Base-by-base conservation (phyloP, 1,140 invertebrate species). In the Pogonognathellus flavescens region DNA sequence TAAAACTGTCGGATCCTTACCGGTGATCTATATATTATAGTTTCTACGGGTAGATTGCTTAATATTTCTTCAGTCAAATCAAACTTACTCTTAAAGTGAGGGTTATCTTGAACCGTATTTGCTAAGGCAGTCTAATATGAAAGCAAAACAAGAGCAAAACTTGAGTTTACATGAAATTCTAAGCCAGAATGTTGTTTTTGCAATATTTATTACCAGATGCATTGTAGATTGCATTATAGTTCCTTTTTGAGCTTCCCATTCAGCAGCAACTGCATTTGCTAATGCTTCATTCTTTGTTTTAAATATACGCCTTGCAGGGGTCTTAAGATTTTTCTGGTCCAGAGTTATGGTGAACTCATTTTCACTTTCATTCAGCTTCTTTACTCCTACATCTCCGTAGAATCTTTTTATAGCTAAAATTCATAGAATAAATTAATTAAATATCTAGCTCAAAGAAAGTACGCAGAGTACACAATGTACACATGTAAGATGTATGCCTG, bases 31-130 rank as follows among this genome's bases (percentile, higher is more conserved):
- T 94, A 96, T 8, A 96, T 91, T 86, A 97, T 90, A 52, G 97
- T 98, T 91, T 99, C 97, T 55, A 96, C 97, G 87, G 96, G 93
- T 57, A 98, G 91, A 90, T 94, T 97, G 89, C 96, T 95, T 8
- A 97, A 89, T 87, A 97, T 93, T 89, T 95, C 94, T 89, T 93
- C 93, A 8, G 94, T 94, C 85, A 98, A 93, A 89, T 95, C 93
- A 88, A 93, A 91, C 89, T 95, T 94, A n/a, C 91, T 94, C 82
- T 94, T 92, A 86, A 95, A 93, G 88, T 95, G 94, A 18, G 97
- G 97, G 92, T 99, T 99, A 90, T 99, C 98, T 72, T 97, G 91
- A 84, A 94, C 94, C 53, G 96, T 98, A 89, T 96, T 97, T 89
- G 95, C 95, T 9, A 99, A 91, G n/a, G 95, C 93, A 22, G 95